Evolutionary conservation across 2,888 invertebrate genomes (phyloP), one percentile per base, ranked within the genome.

Genomic region (Itoplectis maculator): DNA sequence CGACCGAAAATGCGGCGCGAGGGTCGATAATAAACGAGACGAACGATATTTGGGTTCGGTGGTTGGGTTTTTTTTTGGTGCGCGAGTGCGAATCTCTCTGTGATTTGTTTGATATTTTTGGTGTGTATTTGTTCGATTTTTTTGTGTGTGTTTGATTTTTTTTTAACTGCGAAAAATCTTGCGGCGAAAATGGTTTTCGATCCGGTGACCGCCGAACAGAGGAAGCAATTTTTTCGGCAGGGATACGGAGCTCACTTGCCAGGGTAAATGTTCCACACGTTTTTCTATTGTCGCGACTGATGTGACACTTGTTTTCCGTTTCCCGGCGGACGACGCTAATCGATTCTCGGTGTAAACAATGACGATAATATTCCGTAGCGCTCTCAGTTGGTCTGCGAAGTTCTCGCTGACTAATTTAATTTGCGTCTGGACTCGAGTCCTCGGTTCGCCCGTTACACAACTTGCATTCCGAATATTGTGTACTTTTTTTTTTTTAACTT

Each of bases 181-280:
- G n/a, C 42, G 11, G 35, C 40, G 49, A 91, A 91, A 86, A 94
- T 92, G 92, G 95, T 95, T 94, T 95, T 95, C 93, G 94, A 95
- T 89, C 94, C 95, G 88, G 93, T 95, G 51, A 94, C 93, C 86
- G 94, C 94, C 87, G 94, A 94, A 87, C 95, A 95, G 91, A 94
- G 94, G 89, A 94, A 94, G 87, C 93, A 93, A 88, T 95, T 95
- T 91, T 93, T 94, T 86, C 93, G 94, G 75, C 95, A 95, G 89
- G 94, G 94, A 63, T 94, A 94, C 91, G 94, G 94, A 88, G 94
- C 94, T 79, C 95, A 95, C 89, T 95, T 96, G 87, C 95, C 96
- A 6, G 96, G 96, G 96, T 95, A 92, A 94, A 59, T 56, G 94
- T 13, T 7, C 11, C 7, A 45, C n/a, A 13, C 2, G 3, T 45